Evolutionary conservation across 2,888 invertebrate genomes (phyloP).

Genomic region (Mactromeris polynyma): DNA sequence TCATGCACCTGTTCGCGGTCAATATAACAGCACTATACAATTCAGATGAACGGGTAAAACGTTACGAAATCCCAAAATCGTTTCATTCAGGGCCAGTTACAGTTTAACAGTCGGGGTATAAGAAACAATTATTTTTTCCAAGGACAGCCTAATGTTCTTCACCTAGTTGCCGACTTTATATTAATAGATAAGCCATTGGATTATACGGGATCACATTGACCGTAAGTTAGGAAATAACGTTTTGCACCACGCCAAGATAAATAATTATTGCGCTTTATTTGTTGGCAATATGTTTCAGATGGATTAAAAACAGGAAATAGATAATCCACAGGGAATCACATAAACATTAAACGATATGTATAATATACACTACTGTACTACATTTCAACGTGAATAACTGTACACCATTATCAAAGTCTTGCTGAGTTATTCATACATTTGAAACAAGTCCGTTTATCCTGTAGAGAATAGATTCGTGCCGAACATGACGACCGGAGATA

Average conservation of each 20-base stretch:
- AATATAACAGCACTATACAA: too few relatives aligned
- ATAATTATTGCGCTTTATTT: neutral
- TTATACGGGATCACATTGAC: neutral
- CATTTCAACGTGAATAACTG: neutral
- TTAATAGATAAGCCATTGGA: neutral
- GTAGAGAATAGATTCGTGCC: neutral
- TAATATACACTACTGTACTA: neutral
- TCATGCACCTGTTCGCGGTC: too few relatives aligned
- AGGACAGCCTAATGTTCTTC: neutral
- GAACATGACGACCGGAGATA: neutral
- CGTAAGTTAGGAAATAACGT: neutral
- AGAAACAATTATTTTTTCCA: neutral
- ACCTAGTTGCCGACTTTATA: neutral
- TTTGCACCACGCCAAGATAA: neutral
- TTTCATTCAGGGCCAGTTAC: neutral
- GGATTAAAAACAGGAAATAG: neutral
- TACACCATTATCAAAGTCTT: neutral
- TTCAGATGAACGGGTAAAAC: too few relatives aligned
- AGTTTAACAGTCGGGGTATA: neutral
- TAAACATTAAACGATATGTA: neutral
- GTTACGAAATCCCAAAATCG: too few relatives aligned
- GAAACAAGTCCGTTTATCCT: neutral
- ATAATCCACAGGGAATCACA: neutral
- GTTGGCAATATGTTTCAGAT: neutral
- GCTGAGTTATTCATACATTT: neutral